Conservation (phyloP, 2,888 invertebrate genomes). For the Lochmaea crataegi region DNA sequence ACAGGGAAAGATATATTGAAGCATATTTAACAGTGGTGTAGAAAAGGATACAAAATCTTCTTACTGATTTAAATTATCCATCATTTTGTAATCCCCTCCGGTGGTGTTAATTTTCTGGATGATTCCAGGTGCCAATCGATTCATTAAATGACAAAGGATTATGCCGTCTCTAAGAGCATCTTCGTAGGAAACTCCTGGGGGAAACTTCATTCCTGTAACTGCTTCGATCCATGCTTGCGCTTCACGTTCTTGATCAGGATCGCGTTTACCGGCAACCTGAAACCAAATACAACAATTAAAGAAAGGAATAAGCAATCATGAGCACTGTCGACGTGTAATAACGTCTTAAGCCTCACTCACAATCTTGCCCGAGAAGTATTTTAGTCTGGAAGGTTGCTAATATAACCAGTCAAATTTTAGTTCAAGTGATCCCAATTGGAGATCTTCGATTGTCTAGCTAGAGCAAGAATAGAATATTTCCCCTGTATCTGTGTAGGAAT, state of each 20-base stretch:
- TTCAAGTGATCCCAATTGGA: too few species aligned
- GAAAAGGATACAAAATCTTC: slow-evolving; percentile 58
- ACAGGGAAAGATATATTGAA: too few species aligned
- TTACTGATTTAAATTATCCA: slow-evolving; percentile 95
- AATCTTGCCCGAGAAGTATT: too few species aligned
- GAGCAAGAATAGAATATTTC: too few species aligned
- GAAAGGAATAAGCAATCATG: too few species aligned
- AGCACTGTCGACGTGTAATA: too few species aligned
- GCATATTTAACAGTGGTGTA: neutral
- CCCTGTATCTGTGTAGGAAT: too few species aligned
- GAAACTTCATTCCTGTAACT: slow-evolving; percentile 82
- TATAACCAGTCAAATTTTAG: too few species aligned
- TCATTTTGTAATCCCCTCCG: slow-evolving; percentile 94
- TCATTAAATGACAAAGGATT: slow-evolving; percentile 89
- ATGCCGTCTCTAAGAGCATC: slow-evolving; percentile 85
- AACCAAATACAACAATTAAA: slow-evolving; percentile 50
- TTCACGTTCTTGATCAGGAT: slow-evolving; percentile 81
- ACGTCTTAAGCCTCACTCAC: too few species aligned
- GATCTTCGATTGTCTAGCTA: too few species aligned
- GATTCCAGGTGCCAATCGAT: slow-evolving; percentile 85
- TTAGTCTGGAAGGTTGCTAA: too few species aligned
- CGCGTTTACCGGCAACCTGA: slow-evolving; percentile 85
- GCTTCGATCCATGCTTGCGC: slow-evolving; percentile 89
- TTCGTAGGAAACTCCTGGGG: slow-evolving; percentile 78
- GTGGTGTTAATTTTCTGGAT: slow-evolving; percentile 85